Conservation (phyloP, 2,888 invertebrate genomes). For the Lepas anatifera region DNA sequence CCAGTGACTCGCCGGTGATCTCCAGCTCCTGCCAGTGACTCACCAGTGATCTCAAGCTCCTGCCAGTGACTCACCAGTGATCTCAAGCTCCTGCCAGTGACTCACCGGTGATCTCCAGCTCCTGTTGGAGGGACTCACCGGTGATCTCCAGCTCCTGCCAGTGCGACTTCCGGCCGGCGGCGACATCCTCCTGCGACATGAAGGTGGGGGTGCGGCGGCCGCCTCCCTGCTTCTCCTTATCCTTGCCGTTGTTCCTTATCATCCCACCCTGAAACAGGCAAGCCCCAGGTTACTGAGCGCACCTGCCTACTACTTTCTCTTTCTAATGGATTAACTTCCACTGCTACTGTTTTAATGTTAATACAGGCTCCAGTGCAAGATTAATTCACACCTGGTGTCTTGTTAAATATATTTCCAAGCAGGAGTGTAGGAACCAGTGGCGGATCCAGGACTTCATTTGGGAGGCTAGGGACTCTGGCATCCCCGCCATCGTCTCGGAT, state of each 20-base stretch:
- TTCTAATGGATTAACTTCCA: too few relatives aligned
- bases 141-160: slow-evolving; percentile 87
- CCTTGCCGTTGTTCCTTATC: background rate
- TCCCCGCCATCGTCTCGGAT: too few relatives aligned
- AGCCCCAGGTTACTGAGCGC: too few relatives aligned
- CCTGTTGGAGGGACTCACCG: slow-evolving; percentile 43
- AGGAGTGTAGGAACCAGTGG: too few relatives aligned
- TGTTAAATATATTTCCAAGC: too few relatives aligned
- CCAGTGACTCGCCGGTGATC: slow-evolving; percentile 54
- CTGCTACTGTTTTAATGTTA: too few relatives aligned
- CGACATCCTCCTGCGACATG: slow-evolving; percentile 85
- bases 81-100: background rate
- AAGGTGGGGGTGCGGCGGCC: slow-evolving; percentile 68
- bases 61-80: slow-evolving; percentile 79
- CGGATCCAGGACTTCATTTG: too few relatives aligned
- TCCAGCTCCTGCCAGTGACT: background rate
- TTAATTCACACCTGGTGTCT: too few relatives aligned
- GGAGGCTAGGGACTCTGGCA: too few relatives aligned
- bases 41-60: slow-evolving; percentile 73
- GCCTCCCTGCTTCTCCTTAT: background rate
- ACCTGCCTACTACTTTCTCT: too few relatives aligned
- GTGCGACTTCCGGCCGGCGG: slow-evolving; percentile 79
- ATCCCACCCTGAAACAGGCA: slow-evolving; percentile 2
- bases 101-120: background rate
- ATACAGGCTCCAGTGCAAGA: too few relatives aligned